Conservation (phyloP, 53 echinoderm and acorn worm genomes). For the Stichopus horrens region DNA sequence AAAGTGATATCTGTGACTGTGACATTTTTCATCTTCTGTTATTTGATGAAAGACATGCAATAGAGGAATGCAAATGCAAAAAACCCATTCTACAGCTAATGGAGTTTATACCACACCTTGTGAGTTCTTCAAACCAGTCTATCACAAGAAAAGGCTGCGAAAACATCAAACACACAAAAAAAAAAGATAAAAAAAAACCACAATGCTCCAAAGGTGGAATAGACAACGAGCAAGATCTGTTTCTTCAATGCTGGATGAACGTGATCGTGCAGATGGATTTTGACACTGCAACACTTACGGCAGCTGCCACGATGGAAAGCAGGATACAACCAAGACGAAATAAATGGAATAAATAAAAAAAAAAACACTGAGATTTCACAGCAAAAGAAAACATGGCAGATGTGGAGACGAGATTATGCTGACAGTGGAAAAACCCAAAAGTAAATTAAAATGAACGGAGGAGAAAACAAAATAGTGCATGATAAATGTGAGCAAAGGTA, state of each 20-base stretch:
- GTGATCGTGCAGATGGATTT: slow-evolving; percentile 4
- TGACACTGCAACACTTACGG: slow-evolving; percentile 1
- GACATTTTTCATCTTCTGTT: background rate
- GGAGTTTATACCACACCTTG: slow-evolving; percentile 9
- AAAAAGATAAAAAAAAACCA: background rate
- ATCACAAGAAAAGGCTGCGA: slow-evolving; percentile 8
- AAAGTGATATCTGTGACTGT: background rate
- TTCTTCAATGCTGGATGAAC: background rate
- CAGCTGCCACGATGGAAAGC: background rate
- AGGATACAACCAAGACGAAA: background rate
- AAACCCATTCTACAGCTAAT: background rate
- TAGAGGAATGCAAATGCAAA: background rate
- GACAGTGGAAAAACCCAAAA: slow-evolving; percentile 38
- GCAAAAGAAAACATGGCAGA: background rate
- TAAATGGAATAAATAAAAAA: background rate
- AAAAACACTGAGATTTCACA: background rate
- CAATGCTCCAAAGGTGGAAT: background rate
- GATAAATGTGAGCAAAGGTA: background rate
- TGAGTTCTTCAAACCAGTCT: slow-evolving; percentile 13
- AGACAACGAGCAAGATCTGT: background rate
- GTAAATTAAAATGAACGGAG: background rate
- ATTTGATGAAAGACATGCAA: background rate
- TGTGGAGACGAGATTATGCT: background rate
- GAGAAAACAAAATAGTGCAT: background rate
- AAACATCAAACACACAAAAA: slow-evolving; percentile 16